These are phyloP conservation scores for Drosophila oshimai DNA, from an alignment of 1,140 invertebrate species.

Conservation along the genomic window DNA sequence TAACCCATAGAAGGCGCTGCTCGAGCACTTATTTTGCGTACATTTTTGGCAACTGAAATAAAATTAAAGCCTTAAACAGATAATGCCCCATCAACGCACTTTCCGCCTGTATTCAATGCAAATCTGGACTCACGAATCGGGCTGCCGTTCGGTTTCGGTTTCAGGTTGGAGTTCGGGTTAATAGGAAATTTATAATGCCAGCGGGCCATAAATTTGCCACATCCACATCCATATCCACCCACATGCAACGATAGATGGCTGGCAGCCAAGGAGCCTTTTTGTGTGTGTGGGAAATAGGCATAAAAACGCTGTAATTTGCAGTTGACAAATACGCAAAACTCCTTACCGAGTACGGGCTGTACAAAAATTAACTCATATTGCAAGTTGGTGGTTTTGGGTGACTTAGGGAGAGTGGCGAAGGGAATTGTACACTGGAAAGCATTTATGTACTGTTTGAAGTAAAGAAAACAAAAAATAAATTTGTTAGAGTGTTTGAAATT, in stretches of 20 bases:
- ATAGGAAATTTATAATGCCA: constrained; percentile 79
- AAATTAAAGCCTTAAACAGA: constrained; percentile 81
- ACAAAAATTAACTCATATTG: constrained; percentile 79
- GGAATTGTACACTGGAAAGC: neutral
- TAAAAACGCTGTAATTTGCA: constrained; percentile 74
- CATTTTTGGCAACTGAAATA: constrained; percentile 68
- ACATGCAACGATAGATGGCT: constrained; percentile 26
- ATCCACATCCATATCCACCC: constrained; percentile 57
- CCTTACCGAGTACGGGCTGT: constrained; percentile 32
- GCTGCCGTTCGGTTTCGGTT: neutral
- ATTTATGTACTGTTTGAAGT: neutral
- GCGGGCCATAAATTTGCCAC: constrained; percentile 69
- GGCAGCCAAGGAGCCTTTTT: constrained; percentile 18
- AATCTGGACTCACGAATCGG: constrained; percentile 48
- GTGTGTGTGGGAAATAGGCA: constrained; percentile 71
- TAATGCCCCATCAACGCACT: constrained; percentile 67
- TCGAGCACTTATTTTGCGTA: constrained; percentile 74
- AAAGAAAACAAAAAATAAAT: neutral
- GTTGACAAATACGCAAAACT: constrained; percentile 77
- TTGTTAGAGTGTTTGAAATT: too few species aligned
- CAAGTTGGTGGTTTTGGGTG: constrained; percentile 4
- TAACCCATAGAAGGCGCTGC: constrained; percentile 62
- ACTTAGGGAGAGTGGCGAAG: neutral
- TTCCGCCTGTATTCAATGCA: constrained; percentile 66
- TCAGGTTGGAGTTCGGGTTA: constrained; percentile 44